phyloP scores from a whole-genome alignment of 2,888 invertebrate species.

The Vannuccia rotundouncinata region DNA sequence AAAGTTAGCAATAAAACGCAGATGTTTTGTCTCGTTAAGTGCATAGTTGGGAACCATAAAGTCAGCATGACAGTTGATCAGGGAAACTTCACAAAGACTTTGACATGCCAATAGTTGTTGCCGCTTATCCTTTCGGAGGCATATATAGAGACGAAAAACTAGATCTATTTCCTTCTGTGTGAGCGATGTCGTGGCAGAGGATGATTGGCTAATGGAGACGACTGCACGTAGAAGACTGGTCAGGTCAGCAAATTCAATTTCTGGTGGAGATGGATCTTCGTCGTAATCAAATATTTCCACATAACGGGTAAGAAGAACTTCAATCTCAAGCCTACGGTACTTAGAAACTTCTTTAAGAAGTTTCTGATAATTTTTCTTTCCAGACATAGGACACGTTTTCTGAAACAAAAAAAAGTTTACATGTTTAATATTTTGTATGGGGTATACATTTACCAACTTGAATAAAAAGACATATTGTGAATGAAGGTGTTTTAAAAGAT shows the following conservation, averaged over 20 bases:
- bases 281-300: slow-evolving; percentile 1
- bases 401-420: too few relatives aligned
- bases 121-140: neutral
- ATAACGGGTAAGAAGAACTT: neutral
- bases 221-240: neutral
- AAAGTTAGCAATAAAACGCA: neutral
- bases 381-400: too few relatives aligned
- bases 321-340: neutral
- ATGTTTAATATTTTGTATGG: too few relatives aligned
- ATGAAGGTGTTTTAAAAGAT: too few relatives aligned
- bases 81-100: neutral
- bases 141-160: neutral
- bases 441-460: too few relatives aligned
- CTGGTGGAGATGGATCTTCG: neutral
- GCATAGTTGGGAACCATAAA: neutral
- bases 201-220: neutral
- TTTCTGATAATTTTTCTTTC: neutral
- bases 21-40: neutral
- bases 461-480: too few relatives aligned
- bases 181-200: too few relatives aligned
- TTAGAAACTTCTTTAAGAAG: neutral
- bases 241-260: neutral
- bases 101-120: neutral
- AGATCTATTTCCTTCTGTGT: neutral
- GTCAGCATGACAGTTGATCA: neutral